These are phyloP conservation scores for Erpobdella octoculata DNA, from an alignment of 2,888 invertebrate species.

Conservation along the genomic window DNA sequence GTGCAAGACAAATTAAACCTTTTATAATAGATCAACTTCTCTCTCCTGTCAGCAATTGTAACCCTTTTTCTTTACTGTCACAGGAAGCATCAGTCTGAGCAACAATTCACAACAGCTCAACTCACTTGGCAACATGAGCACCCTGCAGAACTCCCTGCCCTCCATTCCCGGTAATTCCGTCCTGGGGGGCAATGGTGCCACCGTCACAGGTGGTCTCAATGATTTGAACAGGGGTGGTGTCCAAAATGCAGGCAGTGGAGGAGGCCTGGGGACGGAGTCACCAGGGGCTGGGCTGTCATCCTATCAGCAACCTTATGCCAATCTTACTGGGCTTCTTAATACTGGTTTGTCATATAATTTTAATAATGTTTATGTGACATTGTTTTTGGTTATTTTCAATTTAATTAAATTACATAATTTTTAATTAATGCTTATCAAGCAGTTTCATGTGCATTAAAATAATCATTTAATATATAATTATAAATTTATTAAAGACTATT, in stretches of 20 bases:
- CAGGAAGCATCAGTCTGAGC: constrained; percentile 15
- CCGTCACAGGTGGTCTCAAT: not conserved
- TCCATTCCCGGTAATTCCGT: not conserved
- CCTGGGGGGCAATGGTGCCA: not conserved
- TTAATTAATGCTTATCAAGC: no score
- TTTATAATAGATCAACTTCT: no score
- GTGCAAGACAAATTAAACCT: no score
- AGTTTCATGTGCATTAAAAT: no score
- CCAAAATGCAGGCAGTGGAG: not conserved
- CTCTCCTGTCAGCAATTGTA: no score
- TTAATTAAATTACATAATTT: no score
- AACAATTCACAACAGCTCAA: constrained; percentile 19
- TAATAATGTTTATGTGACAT: no score
- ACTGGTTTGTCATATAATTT: no score
- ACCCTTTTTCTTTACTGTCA: no score
- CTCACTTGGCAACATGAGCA: constrained; percentile 25
- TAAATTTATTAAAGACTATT: no score
- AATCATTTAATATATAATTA: no score
- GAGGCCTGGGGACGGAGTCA: constrained; percentile 12
- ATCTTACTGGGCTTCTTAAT: constrained; percentile 46
- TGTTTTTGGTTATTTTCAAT: no score
- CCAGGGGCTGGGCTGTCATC: constrained; percentile 3
- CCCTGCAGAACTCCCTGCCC: constrained; percentile 29
- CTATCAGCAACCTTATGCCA: constrained; percentile 55
- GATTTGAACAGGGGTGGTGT: not conserved